A percentile compares a stretch with the other conserved stretches of the same genome.
Conservation (phyloP, 1,140 invertebrate species). For the Phenacoccus solenopsis region DNA sequence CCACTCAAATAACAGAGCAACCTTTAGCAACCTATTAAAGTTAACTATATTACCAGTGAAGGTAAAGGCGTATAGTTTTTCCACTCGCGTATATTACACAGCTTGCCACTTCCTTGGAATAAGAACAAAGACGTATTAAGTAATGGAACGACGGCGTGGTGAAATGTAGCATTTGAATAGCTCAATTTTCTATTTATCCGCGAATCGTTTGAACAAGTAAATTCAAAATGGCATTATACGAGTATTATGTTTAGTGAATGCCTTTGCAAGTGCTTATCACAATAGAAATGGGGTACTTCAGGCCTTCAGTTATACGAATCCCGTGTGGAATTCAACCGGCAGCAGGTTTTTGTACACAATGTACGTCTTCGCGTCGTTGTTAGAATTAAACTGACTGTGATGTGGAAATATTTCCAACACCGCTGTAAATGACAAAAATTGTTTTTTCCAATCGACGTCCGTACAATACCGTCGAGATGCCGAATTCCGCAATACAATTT, state of each 20-base stretch:
- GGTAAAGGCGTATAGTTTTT: no score
- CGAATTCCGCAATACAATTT: no score
- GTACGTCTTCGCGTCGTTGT: not conserved
- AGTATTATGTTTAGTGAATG: not conserved
- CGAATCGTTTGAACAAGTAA: conserved; percentile 1
- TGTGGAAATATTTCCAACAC: not conserved
- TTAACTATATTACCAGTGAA: no score
- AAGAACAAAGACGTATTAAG: not conserved
- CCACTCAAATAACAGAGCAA: no score
- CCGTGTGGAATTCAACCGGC: not conserved
- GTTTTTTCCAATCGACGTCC: not conserved
- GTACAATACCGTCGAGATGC: no score
- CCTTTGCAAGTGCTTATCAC: conserved; percentile 1
- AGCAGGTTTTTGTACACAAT: not conserved
- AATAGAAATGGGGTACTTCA: not conserved
- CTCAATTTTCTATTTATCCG: not conserved
- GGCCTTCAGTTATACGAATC: not conserved
- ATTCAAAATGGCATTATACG: not conserved
- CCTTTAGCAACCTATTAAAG: no score
- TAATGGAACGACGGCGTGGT: not conserved
- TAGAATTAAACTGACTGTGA: not conserved
- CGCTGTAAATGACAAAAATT: not conserved
- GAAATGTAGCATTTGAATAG: not conserved
- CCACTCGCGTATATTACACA: not conserved
- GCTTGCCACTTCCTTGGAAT: not conserved